phyloP scores from a whole-genome alignment of 1,140 invertebrate species.

The Cherax destructor region DNA sequence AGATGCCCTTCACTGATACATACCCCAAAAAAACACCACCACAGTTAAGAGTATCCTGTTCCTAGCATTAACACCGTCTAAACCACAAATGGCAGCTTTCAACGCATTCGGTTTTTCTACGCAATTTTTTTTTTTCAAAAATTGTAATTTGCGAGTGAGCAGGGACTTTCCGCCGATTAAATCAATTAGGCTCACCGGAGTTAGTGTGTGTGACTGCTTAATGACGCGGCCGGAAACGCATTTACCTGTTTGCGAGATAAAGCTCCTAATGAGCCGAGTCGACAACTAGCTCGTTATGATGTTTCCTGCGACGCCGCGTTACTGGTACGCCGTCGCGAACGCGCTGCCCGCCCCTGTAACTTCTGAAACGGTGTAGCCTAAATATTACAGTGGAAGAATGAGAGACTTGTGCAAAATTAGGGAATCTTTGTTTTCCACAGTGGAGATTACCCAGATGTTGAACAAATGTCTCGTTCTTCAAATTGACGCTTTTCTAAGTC shows the following conservation, averaged over 20 bases:
- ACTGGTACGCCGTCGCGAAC: background rate
- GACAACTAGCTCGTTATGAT: conserved; percentile 2
- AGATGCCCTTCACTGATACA: too few species aligned
- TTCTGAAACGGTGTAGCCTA: background rate
- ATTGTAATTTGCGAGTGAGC: background rate
- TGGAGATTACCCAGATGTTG: too few species aligned
- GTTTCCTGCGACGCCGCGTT: background rate
- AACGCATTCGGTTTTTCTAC: background rate
- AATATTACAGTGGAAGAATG: too few species aligned
- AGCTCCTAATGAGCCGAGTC: conserved; percentile 5
- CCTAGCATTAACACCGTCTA: too few species aligned
- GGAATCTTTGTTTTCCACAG: too few species aligned
- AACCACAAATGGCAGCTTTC: too few species aligned
- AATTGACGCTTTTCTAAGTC: too few species aligned
- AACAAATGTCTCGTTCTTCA: too few species aligned
- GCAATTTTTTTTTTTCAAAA: background rate
- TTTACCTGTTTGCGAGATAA: conserved; percentile 47
- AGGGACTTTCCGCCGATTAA: conserved; percentile 50
- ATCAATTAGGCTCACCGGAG: conserved; percentile 47
- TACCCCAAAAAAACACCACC: too few species aligned
- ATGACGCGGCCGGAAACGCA: conserved; percentile 36
- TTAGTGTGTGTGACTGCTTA: conserved; percentile 37
- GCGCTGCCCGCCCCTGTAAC: background rate
- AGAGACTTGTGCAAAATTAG: too few species aligned
- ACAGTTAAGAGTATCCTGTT: too few species aligned